Evolutionary conservation across 2,113 vertebrate species (phyloP), one percentile per base, ranked within the genome.

Genomic region (Plotosus lineatus): DNA sequence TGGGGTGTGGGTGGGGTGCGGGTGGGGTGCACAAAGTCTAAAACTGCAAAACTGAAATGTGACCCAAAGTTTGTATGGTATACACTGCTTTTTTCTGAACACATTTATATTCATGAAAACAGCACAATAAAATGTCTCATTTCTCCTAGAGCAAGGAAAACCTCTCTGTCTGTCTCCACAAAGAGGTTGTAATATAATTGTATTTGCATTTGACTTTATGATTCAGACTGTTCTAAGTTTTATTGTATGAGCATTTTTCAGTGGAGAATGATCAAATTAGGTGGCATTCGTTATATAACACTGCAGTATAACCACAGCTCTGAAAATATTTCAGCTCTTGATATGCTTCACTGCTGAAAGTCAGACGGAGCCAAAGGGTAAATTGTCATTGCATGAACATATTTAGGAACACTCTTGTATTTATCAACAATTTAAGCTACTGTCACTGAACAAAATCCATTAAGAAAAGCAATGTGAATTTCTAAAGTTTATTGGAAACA

Each of bases 231-330:
- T 66, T 42, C 50, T 14, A 55, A 15, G 55, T 53, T 78, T 78
- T 65, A 66, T 26, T 78, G 60, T 26, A 26, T 26, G 23, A 75
- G 48, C 28, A 28, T 63, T 68, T 79, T 79, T 60, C 23, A 60
- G 61, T 58, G 42, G 42, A 65, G 28, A 58, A 42, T 76, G 44
- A 58, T 63, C 78, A 68, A 56, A 80, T 79, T 83, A 79, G 73
- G 77, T 46, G 75, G 38, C 63, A 44, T 74, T 60, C 76, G 68
- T 84, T 80, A 80, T 56, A 72, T 80, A 84, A 84, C 36, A 61
- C 42, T 33, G 21, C 48, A 58, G 61, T 55, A 68, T 75, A 75
- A 56, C 50, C 60, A 66, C 69, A 83, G 73, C 28, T 56, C 69
- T 79, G 71, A 71, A 78, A 28, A 42, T 21, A 68, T 68, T 78